Evolutionary conservation across 2,888 invertebrate species (phyloP), one percentile per base, ranked within the genome.

Genomic region (Microctonus brassicae): DNA sequence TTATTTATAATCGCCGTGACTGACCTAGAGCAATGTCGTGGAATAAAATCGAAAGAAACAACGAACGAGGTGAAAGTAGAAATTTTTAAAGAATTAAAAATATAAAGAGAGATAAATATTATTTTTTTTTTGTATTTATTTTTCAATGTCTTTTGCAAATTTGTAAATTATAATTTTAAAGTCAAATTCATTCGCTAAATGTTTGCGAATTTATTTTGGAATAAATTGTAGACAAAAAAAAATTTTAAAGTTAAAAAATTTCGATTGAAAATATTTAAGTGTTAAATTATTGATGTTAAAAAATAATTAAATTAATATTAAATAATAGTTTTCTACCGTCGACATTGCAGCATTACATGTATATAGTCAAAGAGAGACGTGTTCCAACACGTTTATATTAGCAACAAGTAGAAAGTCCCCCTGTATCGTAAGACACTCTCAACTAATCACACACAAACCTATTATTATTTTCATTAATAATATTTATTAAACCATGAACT

Each of bases 1-100:
- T n/a, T n/a, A n/a, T n/a, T 22, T 36, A 36, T 39, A 57, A 64
- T 33, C 33, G 29, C 29, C 33, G 64, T 65, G 53, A 65, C 55
- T 53, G 65, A 65, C 65, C 65, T 65, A 55, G 24, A 55, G 24
- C 55, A 65, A 65, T 65, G 36, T 65, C 55, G 36, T 55, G 36
- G 24, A 53, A 55, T 55, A 13, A 36, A 36, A 47, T n/a, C 5
- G 39, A 5, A 13, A 13, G 39, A 39, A 39, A 39, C n/a, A 39
- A n/a, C 4, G 4, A 36, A 36, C 11, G n/a, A 13, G 42, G 42
- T n/a, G n/a, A n/a, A n/a, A n/a, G n/a, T n/a, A n/a, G n/a, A n/a
- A n/a, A n/a, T n/a, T n/a, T n/a, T n/a, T n/a, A n/a, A n/a, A n/a
- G n/a, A n/a, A n/a, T n/a, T n/a, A n/a, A n/a, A n/a, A n/a, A n/a